Conservation (phyloP, 2,113 vertebrate genomes). For the Monopterus albus region DNA sequence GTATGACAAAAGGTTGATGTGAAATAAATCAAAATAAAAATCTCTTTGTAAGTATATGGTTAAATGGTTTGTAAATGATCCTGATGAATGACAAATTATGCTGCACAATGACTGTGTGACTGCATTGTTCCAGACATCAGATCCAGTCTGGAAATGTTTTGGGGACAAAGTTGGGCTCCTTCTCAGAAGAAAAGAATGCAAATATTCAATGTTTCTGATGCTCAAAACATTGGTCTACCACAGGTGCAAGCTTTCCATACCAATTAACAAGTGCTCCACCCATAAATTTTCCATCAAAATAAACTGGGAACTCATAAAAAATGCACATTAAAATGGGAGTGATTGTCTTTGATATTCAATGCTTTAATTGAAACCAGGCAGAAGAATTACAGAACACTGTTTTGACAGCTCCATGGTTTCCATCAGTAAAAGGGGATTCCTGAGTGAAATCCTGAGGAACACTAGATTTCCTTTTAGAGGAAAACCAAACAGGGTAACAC, state of each 20-base stretch:
- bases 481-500: constrained; percentile 68
- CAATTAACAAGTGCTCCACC: constrained; percentile 80
- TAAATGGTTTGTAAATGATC: constrained; percentile 13
- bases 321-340: constrained; percentile 77
- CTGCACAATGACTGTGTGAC: constrained; percentile 21
- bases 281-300: constrained; percentile 81
- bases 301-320: constrained; percentile 76
- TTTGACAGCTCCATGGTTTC: constrained; percentile 75
- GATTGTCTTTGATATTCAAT: constrained; percentile 82
- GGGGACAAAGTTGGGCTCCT: constrained; percentile 54
- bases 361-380: constrained; percentile 81
- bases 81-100: constrained; percentile 53
- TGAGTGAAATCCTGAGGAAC: constrained; percentile 74
- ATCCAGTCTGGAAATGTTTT: constrained; percentile 71
- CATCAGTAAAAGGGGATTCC: constrained; percentile 79
- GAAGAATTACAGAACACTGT: constrained; percentile 65
- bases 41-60: too few species aligned
- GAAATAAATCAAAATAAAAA: too few species aligned
- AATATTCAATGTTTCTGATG: constrained; percentile 78
- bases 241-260: constrained; percentile 82
- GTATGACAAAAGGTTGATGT: too few species aligned
- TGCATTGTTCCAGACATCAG: constrained; percentile 68
- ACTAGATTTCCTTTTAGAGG: constrained; percentile 72
- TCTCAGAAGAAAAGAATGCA: constrained; percentile 63
- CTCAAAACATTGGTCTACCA: constrained; percentile 81